phyloP scores from a whole-genome alignment of 2,797 vertebrate species.

The Falco rusticolus region DNA sequence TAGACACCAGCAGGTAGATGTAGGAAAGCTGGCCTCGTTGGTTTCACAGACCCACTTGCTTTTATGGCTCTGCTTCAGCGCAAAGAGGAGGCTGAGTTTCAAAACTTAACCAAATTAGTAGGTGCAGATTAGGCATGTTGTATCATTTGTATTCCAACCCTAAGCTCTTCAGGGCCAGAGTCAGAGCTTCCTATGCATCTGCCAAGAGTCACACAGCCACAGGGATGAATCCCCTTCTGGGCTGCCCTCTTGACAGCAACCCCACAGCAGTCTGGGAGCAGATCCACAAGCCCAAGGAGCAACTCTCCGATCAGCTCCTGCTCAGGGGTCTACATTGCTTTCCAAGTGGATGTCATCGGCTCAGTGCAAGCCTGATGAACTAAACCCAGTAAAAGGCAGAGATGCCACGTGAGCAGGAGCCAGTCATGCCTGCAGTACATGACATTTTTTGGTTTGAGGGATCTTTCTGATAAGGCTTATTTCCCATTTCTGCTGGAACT shows the following conservation, averaged over 20 bases:
- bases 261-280: not conserved
- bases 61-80: not conserved
- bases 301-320: not conserved
- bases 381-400: not conserved
- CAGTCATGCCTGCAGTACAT: not conserved
- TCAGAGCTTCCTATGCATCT: not conserved
- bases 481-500: not conserved
- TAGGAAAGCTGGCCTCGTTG: not conserved
- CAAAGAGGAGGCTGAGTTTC: not conserved
- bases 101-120: not conserved
- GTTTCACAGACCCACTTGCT: not conserved
- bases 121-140: not conserved
- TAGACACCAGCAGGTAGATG: not conserved
- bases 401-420: not conserved
- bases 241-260: not conserved
- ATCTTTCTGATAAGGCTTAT: not conserved
- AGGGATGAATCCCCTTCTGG: not conserved
- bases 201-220: not conserved
- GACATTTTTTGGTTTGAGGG: not conserved
- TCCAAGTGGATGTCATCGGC: fast-evolving
- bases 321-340: not conserved
- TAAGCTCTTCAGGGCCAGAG: not conserved
- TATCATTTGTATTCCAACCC: not conserved
- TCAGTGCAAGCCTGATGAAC: not conserved
- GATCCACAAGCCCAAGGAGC: not conserved